Evolutionary conservation across 2,797 vertebrate genomes (phyloP).

Genomic region (Esox masquinongy): DNA sequence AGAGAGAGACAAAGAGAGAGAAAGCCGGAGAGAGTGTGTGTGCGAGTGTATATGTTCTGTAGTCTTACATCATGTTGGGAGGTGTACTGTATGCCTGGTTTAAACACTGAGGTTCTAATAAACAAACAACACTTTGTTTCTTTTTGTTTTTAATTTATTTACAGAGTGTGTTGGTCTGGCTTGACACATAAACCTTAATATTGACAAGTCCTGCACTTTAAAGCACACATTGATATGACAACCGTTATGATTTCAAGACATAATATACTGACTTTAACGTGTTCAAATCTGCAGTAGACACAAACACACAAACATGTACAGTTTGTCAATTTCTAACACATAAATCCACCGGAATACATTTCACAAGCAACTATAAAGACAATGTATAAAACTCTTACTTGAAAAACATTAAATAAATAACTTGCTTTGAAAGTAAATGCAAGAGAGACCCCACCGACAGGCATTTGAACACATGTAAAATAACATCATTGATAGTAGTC

Average conservation of each 20-base stretch:
- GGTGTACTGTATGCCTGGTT: not conserved
- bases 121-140: constrained; percentile 35
- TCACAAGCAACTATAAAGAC: constrained; percentile 84
- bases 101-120: constrained; percentile 26
- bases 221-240: constrained; percentile 82
- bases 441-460: constrained; percentile 76
- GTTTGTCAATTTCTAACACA: constrained; percentile 77
- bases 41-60: not conserved
- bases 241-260: constrained; percentile 80
- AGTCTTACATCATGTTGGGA: not conserved
- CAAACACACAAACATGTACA: constrained; percentile 53
- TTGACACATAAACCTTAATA: constrained; percentile 80
- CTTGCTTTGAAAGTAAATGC: constrained; percentile 66
- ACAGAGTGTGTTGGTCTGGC: constrained; percentile 80
- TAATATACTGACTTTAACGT: constrained; percentile 75
- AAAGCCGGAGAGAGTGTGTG: not conserved
- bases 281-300: constrained; percentile 74
- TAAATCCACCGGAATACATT: constrained; percentile 79
- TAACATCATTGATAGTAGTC: constrained; percentile 73
- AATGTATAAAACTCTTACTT: constrained; percentile 84
- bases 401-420: constrained; percentile 73
- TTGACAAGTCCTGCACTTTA: constrained; percentile 79
- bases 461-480: constrained; percentile 80
- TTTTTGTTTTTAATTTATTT: constrained; percentile 77
- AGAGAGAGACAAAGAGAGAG: not conserved